These are phyloP conservation scores for Hemicentrotus pulcherrimus DNA, from an alignment of 35 echinoderm and acorn worm species.

Conservation along the genomic window DNA sequence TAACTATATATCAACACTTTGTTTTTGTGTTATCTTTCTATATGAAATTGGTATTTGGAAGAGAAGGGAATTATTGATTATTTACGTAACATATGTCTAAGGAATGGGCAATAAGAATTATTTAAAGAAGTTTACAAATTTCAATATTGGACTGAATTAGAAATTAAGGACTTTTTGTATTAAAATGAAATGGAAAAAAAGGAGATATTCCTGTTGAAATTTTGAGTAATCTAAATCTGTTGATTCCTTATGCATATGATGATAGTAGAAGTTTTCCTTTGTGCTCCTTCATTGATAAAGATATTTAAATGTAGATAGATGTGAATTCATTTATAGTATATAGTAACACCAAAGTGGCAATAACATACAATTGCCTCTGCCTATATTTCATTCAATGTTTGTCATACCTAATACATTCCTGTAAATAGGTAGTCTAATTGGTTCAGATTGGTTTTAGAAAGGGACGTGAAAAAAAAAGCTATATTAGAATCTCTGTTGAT, in stretches of 20 bases:
- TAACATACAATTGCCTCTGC: no score
- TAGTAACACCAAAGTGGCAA: neutral
- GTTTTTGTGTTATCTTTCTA: no score
- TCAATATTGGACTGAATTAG: neutral
- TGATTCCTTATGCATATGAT: neutral
- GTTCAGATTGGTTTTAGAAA: neutral
- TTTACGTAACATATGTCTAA: neutral
- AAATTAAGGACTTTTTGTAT: no score
- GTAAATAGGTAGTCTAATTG: neutral
- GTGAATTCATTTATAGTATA: neutral
- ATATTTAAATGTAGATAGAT: neutral
- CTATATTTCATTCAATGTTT: neutral
- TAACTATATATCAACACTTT: no score
- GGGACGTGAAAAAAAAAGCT: neutral
- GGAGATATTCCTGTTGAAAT: no score
- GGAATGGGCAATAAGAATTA: neutral
- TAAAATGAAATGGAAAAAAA: no score
- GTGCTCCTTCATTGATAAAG: no score
- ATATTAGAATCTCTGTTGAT: neutral
- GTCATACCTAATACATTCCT: slow-evolving; percentile 1
- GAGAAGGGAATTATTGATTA: no score
- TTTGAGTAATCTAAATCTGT: no score
- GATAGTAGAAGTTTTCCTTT: neutral
- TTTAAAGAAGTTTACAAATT: neutral
- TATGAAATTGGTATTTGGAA: no score